Base-by-base conservation (phyloP, 2,888 invertebrate species). In the Pomacea canaliculata region DNA sequence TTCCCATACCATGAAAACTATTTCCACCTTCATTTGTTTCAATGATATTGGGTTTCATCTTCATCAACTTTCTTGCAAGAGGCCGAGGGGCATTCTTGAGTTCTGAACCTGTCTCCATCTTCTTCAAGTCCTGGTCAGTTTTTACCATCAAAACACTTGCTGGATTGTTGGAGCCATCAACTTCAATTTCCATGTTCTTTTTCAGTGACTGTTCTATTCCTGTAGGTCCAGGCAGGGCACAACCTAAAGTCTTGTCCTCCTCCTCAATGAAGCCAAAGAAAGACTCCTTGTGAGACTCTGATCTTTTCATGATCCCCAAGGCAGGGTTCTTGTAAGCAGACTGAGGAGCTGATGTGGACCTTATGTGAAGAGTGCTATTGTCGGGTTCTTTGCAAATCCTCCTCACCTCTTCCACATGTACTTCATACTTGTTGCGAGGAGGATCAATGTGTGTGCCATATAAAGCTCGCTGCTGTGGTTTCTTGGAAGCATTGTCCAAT, bases 261-360 rank as follows among this genome's bases (percentile, higher is more conserved):
- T 63, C 19, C 27, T 63, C 23, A 63, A 63, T 76, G n/a, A 72
- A 72, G 12, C 81, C 80, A 77, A 86, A 86, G 78, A 81, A 79
- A 19, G 87, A 84, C 27, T 85, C 84, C 68, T 83, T 85, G 37
- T 84, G 84, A 12, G 86, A 85, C 70, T 84, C 83, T 71, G 85
- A 82, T 71, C 86, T 81, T 48, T 77, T 76, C 12, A 78, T 73
- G 18, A 69, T 27, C 7, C 65, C 70, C 19, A 56, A 12, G n/a
- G 70, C 60, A 27, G 77, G 68, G 23, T 46, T 51, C 27, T 63
- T 59, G 1, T 74, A 60, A 18, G 77, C 59, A 7, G 69, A 59
- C 59, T 85, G 81, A 37, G 88, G 88, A n/a, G 85, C 86, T 13
- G 88, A 88, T 27, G 85, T 79, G 48, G 86, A 87, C 56, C 88